Evolutionary conservation across 2,113 vertebrate genomes (phyloP).

Genomic region (rat (Rattus norvegicus)): GRCr8 NC_086020.1:238857001-238857500

Average conservation of each 20-base stretch:
- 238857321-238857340: background rate
- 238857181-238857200: slow-evolving; percentile 23
- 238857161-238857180: background rate
- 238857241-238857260: background rate
- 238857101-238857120: slow-evolving; percentile 30
- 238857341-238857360: background rate
- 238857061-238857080: background rate
- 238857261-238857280: background rate
- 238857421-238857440: too few relatives aligned
- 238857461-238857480: background rate
- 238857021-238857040: slow-evolving; percentile 27
- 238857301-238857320: too few relatives aligned
- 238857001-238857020: background rate
- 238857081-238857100: background rate
- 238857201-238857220: background rate
- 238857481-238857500: background rate
- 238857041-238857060: background rate
- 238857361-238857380: background rate
- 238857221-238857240: background rate
- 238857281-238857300: background rate
- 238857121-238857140: background rate
- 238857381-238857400: background rate
- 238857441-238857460: background rate
- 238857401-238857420: background rate
- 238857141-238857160: slow-evolving; percentile 37